These are phyloP conservation scores for Ictalurus punctatus DNA, from an alignment of 2,113 vertebrate genomes.

Conservation along the genomic window DNA sequence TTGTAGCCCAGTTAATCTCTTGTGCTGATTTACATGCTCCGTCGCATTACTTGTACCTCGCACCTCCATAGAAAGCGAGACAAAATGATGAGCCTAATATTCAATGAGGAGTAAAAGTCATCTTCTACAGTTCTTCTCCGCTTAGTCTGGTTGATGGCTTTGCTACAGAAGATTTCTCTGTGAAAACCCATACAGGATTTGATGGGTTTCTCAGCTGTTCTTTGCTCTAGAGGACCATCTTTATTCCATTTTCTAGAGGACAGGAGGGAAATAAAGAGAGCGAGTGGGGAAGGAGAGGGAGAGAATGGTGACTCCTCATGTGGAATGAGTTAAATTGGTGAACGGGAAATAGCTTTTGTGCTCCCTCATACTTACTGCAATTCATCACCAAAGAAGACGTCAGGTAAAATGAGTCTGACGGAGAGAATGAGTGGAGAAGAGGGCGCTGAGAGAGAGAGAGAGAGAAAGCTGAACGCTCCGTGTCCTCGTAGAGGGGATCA, in stretches of 20 bases:
- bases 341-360: conserved; percentile 17
- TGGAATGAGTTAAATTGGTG: conserved; percentile 29
- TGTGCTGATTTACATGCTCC: neutral
- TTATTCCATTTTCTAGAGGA: conserved; percentile 28
- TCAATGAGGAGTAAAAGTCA: neutral
- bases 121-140: too few species aligned
- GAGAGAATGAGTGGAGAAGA: conserved; percentile 31
- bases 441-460: neutral
- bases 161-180: conserved; percentile 3
- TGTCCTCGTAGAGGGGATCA: conserved; percentile 40
- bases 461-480: neutral
- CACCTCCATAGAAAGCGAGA: neutral
- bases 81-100: neutral
- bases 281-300: neutral
- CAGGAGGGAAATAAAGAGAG: conserved; percentile 7
- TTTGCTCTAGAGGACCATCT: conserved; percentile 4
- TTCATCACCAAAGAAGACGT: conserved; percentile 56
- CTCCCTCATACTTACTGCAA: conserved; percentile 23
- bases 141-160: conserved; percentile 8
- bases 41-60: neutral
- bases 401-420: conserved; percentile 57
- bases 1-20: neutral
- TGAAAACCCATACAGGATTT: neutral
- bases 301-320: conserved; percentile 26
- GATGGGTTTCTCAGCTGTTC: conserved; percentile 14